Conservation (phyloP, 2,888 invertebrate genomes). For the Philaethria dido region DNA sequence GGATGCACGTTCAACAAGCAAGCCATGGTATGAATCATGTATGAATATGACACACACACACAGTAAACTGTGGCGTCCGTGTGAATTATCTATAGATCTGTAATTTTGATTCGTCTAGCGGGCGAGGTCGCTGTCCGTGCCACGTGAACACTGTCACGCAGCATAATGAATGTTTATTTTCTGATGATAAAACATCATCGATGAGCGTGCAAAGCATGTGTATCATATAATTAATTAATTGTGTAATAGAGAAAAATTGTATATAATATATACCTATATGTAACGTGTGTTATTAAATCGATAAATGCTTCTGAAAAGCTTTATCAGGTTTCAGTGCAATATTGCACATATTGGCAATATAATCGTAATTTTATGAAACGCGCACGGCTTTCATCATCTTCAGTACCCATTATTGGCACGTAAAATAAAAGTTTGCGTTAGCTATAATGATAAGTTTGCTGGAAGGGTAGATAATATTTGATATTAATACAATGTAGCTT, state of each 20-base stretch:
- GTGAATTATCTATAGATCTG: constrained; percentile 54
- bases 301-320: constrained; percentile 21
- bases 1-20: constrained; percentile 43
- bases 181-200: constrained; percentile 5
- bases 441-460: constrained; percentile 43
- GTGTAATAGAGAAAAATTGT: too few relatives aligned
- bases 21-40: constrained; percentile 59
- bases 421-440: constrained; percentile 33
- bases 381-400: constrained; percentile 37
- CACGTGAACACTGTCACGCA: constrained; percentile 38
- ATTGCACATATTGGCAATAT: constrained; percentile 32
- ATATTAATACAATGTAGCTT: constrained; percentile 36
- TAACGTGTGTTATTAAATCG: background rate
- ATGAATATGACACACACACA: constrained; percentile 55
- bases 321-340: constrained; percentile 36
- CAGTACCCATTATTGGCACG: constrained; percentile 28
- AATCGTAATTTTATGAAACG: constrained; percentile 36
- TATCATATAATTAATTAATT: background rate
- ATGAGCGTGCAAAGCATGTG: constrained; percentile 17
- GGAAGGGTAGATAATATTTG: constrained; percentile 41
- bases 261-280: background rate
- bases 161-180: constrained; percentile 9
- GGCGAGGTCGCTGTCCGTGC: constrained; percentile 55
- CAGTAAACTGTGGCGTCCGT: constrained; percentile 58
- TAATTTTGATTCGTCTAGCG: constrained; percentile 55